Percentiles rank a stretch among this genome's conserved stretches.
These are phyloP conservation scores for Gasteruption jaculator DNA, from an alignment of 2,888 invertebrate species.

Conservation along the genomic window DNA sequence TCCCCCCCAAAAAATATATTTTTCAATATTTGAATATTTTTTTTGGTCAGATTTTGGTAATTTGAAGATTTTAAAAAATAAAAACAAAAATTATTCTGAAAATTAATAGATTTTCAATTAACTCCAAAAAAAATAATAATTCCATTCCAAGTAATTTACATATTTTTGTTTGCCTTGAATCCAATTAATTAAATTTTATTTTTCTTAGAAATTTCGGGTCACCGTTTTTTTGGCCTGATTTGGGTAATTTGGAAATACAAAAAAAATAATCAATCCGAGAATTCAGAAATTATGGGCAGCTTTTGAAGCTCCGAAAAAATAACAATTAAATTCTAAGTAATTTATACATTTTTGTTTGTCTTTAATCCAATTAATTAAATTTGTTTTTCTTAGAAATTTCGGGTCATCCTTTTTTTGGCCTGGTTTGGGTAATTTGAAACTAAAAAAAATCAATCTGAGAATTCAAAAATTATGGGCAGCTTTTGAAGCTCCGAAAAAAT, in stretches of 20 bases:
- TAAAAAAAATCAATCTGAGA: not conserved
- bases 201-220: not conserved
- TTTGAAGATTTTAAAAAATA: conserved; percentile 3
- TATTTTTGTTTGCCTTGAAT: not conserved
- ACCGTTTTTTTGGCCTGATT: conserved; percentile 11
- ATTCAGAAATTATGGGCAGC: too few relatives aligned
- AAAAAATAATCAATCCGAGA: too few relatives aligned
- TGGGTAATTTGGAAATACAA: conserved; percentile 11
- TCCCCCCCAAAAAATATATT: conserved; percentile 17
- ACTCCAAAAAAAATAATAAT: too few relatives aligned
- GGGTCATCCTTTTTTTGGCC: not conserved
- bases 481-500: too few relatives aligned
- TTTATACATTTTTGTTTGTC: too few relatives aligned
- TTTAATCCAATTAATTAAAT: too few relatives aligned
- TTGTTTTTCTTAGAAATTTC: not conserved
- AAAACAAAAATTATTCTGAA: not conserved
- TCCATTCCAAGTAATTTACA: conserved; percentile 1
- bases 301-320: too few relatives aligned
- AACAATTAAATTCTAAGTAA: too few relatives aligned
- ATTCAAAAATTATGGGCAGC: too few relatives aligned
- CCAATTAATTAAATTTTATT: not conserved
- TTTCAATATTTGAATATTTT: conserved; percentile 7
- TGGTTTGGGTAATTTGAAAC: conserved; percentile 4
- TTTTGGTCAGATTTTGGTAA: not conserved
- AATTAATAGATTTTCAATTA: too few relatives aligned